Conservation (phyloP, 2,797 vertebrate species). For the Heterohyrax brucei region DNA sequence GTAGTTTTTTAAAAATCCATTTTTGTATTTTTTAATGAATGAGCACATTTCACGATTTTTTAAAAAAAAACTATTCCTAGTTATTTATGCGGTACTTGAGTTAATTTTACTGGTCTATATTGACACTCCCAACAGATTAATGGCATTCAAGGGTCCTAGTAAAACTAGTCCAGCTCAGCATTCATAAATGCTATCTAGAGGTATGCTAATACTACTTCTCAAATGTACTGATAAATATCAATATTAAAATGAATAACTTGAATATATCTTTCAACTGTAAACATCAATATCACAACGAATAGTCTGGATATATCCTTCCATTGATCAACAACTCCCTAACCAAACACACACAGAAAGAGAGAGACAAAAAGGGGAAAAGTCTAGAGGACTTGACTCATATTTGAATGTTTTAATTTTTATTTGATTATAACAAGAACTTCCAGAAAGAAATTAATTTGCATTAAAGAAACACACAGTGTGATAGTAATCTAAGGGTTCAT, state of each 20-base stretch:
- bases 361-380: conserved; percentile 6
- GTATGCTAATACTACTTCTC: not conserved
- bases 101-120: not conserved
- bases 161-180: not conserved
- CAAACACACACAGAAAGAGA: not conserved
- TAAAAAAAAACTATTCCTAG: not conserved
- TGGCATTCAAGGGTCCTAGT: not conserved
- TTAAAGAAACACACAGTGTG: conserved; percentile 61
- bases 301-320: not conserved
- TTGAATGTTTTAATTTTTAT: conserved; percentile 38
- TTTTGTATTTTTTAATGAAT: conserved; percentile 47
- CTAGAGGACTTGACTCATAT: not conserved
- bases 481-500: conserved; percentile 45
- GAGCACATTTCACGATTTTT: conserved; percentile 40
- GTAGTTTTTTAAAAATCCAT: not conserved
- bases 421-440: conserved; percentile 58
- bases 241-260: conserved; percentile 39
- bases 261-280: conserved; percentile 31
- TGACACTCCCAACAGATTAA: conserved; percentile 20
- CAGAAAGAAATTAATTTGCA: conserved; percentile 64
- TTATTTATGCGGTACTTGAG: conserved; percentile 24
- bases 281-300: conserved; percentile 49
- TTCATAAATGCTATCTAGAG: conserved; percentile 16
- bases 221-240: conserved; percentile 36
- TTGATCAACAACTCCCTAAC: conserved; percentile 20